These are phyloP conservation scores for Hylaeus volcanicus DNA, from an alignment of 1,140 invertebrate species.

Conservation along the genomic window DNA sequence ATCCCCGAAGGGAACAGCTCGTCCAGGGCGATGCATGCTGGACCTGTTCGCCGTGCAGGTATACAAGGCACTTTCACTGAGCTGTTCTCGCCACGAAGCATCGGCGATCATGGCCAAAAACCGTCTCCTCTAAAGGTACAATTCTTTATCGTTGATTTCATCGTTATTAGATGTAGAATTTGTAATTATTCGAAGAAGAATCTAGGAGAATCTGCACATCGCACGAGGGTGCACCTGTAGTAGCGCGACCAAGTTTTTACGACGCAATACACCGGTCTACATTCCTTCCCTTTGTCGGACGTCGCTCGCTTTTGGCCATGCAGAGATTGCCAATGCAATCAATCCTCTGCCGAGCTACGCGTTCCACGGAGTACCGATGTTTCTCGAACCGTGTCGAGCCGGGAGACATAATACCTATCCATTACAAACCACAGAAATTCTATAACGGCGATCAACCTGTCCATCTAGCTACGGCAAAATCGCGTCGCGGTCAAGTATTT, in stretches of 20 bases:
- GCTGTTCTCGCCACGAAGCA: conserved; percentile 2
- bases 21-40: conserved; percentile 17
- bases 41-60: conserved; percentile 25
- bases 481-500: not conserved
- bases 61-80: conserved; percentile 52
- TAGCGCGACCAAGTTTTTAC: too few relatives aligned
- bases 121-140: too few relatives aligned
- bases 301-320: not conserved
- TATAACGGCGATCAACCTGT: conserved; percentile 64
- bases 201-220: too few relatives aligned
- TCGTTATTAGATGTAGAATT: too few relatives aligned
- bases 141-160: too few relatives aligned
- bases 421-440: conserved; percentile 75
- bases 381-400: conserved; percentile 36
- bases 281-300: not conserved
- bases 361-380: conserved; percentile 49
- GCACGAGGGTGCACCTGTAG: too few relatives aligned
- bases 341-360: conserved; percentile 42
- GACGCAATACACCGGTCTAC: not conserved
- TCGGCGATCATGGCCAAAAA: not conserved
- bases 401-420: conserved; percentile 67
- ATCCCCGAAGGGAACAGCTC: conserved; percentile 32
- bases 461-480: conserved; percentile 12
- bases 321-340: not conserved
- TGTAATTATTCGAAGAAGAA: too few relatives aligned